Base-by-base conservation (phyloP, 2,888 invertebrate genomes). In the Calephelis perditalis region DNA sequence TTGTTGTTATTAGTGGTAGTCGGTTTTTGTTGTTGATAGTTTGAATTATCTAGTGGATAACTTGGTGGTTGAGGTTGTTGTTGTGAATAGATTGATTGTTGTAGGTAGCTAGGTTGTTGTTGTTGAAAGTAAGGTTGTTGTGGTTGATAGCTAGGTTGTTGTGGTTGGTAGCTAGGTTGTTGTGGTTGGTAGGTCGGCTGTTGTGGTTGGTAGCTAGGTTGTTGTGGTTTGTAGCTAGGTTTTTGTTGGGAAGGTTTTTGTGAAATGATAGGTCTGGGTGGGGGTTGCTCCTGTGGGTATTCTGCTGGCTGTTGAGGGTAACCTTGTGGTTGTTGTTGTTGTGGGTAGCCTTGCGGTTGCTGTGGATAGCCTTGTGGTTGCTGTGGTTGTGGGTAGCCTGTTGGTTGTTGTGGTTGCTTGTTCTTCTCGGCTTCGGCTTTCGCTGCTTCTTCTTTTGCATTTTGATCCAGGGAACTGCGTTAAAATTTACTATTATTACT, bases 311-410 rank as follows among this genome's bases (percentile, higher is more conserved):
- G 49, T 61, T 60, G 9, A 47, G 63, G 56, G 61, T 66, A 63
- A 15, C 57, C 56, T 46, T 57, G 15, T 40, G 57, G 61, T 45
- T 58, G 61, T 12, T 63, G 60, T 9, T 59, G 49, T 47, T 63
- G 59, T 46, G 52, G 58, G 12, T 62, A 57, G 15, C 35, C 35
- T 44, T 56, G 40, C 60, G 61, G 54, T 62, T 66, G 65, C 5
- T 67, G 68, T 35, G 71, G 68, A n/a, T 73, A 68, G 61, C 70
- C 70, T 5, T 56, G 60, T 52, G 65, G 68, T 36, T 74, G 70
- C 35, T 63, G 63, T 10, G 61, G 63, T 43, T 59, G 60, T 7
- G 68, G 70, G 57, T 70, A 66, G 10, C 63, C 63, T 7, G 58
- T 62, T 58, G 63, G 66, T 46, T 66, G 67, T 49, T 63, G 66